Evolutionary conservation across 2,888 invertebrate species (phyloP).

Genomic region (Andrena hattorfiana): DNA sequence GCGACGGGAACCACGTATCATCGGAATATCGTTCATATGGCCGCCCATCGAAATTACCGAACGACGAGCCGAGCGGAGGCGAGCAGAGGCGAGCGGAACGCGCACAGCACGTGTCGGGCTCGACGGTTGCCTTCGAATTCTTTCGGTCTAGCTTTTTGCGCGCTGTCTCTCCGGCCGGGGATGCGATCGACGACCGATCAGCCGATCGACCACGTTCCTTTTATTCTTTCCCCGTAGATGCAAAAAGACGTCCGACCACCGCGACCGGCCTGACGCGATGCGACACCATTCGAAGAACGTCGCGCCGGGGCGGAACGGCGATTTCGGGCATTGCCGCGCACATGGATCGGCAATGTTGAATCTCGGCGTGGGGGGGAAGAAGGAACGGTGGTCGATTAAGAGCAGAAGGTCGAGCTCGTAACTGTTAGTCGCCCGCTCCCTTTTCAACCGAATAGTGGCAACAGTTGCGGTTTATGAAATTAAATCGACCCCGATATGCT

Average conservation of each 20-base stretch:
- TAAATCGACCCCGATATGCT: conserved; percentile 79
- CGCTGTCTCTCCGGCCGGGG: not conserved
- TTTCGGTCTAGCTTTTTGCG: conserved; percentile 12
- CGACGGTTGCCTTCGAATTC: conserved; percentile 26
- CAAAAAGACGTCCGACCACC: conserved; percentile 31
- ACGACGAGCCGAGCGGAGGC: conserved; percentile 64
- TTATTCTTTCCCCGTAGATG: not conserved
- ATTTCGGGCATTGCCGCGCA: not conserved
- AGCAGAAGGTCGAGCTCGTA: conserved; percentile 77
- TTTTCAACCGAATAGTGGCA: conserved; percentile 82
- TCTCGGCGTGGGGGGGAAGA: not conserved
- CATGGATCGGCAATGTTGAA: not conserved
- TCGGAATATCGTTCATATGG: conserved; percentile 81
- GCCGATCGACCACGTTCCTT: conserved; percentile 9
- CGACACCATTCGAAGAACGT: conserved; percentile 2
- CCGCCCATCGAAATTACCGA: conserved; percentile 80
- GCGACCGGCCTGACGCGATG: not conserved
- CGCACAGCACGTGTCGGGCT: conserved; percentile 42
- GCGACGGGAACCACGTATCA: conserved; percentile 67
- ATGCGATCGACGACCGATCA: conserved; percentile 13
- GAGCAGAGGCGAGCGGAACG: conserved; percentile 6
- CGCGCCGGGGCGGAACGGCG: not conserved
- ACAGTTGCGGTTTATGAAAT: conserved; percentile 85
- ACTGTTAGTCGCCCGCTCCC: conserved; percentile 80
- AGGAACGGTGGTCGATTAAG: conserved; percentile 50